Evolutionary conservation across 2,888 invertebrate species (phyloP), one percentile per base, ranked within the genome.

Genomic region (Pediacus dermestoides): DNA sequence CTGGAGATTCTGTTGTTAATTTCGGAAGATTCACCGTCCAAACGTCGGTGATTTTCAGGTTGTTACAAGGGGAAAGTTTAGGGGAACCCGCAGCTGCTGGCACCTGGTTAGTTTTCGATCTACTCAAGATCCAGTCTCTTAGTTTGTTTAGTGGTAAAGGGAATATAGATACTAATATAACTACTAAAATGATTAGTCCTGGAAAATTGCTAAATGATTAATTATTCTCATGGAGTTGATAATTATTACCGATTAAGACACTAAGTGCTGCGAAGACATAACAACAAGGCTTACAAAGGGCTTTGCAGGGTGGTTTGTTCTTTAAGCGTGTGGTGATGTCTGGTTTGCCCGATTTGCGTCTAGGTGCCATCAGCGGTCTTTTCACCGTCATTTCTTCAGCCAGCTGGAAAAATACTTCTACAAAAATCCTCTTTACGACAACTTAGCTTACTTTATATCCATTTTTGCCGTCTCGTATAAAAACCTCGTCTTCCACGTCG

Each of bases 401-500:
- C 38, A 78, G 66, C 74, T 80, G 58, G 10, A 69, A 58, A 46
- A 37, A 23, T 18, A 7, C 6, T 18, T 18, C n/a, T 18, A n/a
- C 6, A 18, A 18, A n/a, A 18, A n/a, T n/a, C n/a, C 6, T 18
- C n/a, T 18, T 18, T 18, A 7, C 21, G 6, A n/a, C 21, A 18
- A 7, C 6, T 18, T n/a, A n/a, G 16, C 34, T 42, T 59, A 76
- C 74, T 66, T 78, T 81, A 50, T 70, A 73, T 30, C 81, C 77
- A 52, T 77, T 78, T 60, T 78, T 77, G 10, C 83, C 82, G 70
- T 85, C 83, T 44, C 82, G 73, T 50, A 85, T 83, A 60, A 85
- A 85, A 10, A 85, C 85, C 63, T 85, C 85, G 63, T 85, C 85
- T 55, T 85, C 85, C 8, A 85, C 80, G 65, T 85, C 85, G 55